Evolutionary conservation across 2,888 invertebrate genomes (phyloP).

Genomic region (Chalcosyrphus nemorum): DNA sequence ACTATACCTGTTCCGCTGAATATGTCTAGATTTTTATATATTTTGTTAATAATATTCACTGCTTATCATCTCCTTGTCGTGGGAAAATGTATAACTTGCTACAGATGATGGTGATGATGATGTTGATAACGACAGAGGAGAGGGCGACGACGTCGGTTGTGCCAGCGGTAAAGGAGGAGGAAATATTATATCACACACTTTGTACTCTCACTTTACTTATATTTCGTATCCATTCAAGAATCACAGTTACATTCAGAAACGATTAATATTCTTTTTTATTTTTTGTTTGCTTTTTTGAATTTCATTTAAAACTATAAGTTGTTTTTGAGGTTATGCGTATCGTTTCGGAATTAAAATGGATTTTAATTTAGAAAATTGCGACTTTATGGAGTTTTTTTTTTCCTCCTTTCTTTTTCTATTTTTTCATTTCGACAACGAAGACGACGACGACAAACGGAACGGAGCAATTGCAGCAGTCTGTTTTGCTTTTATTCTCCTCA

Average conservation of each 20-base stretch:
- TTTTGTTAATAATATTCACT: slow-evolving; percentile 61
- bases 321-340: not conserved
- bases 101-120: slow-evolving; percentile 53
- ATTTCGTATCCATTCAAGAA: slow-evolving; percentile 61
- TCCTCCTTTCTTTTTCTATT: slow-evolving; percentile 8
- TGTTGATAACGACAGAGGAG: not conserved
- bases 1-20: slow-evolving; percentile 42
- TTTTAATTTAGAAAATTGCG: slow-evolving; percentile 28
- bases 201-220: slow-evolving; percentile 68
- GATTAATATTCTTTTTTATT: too few relatives aligned
- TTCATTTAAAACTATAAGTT: slow-evolving; percentile 2
- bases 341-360: not conserved
- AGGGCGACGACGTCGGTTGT: not conserved
- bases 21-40: slow-evolving; percentile 12
- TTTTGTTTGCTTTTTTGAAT: too few relatives aligned
- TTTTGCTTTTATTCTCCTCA: slow-evolving; percentile 61
- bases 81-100: slow-evolving; percentile 55
- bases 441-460: slow-evolving; percentile 58
- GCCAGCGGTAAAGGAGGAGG: slow-evolving; percentile 21
- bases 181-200: slow-evolving; percentile 72
- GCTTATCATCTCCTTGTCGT: slow-evolving; percentile 63
- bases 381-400: slow-evolving; percentile 18
- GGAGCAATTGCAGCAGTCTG: slow-evolving; percentile 71
- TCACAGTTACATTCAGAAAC: slow-evolving; percentile 58
- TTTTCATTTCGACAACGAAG: slow-evolving; percentile 50